These are phyloP conservation scores for Heteromyza rotundicornis DNA, from an alignment of 2,888 invertebrate species.

Conservation along the genomic window DNA sequence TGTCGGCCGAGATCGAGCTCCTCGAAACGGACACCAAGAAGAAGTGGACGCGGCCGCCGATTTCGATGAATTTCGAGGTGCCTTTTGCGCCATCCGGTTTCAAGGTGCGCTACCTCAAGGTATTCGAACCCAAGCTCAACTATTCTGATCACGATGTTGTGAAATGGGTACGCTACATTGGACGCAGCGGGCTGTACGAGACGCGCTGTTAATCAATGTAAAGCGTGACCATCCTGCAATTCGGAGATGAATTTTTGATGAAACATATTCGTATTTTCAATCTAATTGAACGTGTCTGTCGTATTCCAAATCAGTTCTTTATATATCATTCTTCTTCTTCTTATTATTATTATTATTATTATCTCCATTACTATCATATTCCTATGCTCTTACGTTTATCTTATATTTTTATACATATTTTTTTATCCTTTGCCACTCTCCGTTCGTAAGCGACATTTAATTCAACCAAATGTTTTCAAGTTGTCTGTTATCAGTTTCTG, in stretches of 20 bases:
- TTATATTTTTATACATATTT: background rate
- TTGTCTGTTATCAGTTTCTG: no score
- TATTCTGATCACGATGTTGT: slow-evolving; percentile 99
- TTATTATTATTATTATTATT: slow-evolving; percentile 19
- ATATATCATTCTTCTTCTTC: no score
- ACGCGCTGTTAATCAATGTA: slow-evolving; percentile 82
- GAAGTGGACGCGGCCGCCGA: slow-evolving; percentile 99
- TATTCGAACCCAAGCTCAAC: slow-evolving; percentile 99
- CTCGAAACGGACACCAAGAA: slow-evolving; percentile 98
- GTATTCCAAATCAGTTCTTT: slow-evolving; percentile 48
- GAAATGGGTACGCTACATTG: slow-evolving; percentile 99
- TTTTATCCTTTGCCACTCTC: background rate
- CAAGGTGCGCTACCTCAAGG: slow-evolving; percentile 98
- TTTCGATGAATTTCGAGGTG: slow-evolving; percentile 99
- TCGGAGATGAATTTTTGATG: no score
- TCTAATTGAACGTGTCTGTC: slow-evolving; percentile 45
- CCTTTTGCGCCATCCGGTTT: slow-evolving; percentile 99
- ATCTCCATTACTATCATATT: slow-evolving; percentile 2
- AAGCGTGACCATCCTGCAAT: slow-evolving; percentile 2
- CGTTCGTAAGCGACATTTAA: background rate
- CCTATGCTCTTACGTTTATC: background rate
- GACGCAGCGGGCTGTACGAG: slow-evolving; percentile 98
- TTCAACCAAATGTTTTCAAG: no score
- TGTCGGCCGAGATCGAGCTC: slow-evolving; percentile 98
- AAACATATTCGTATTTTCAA: slow-evolving; percentile 42